Conservation (phyloP, 1,140 invertebrate species). For the Delia radicum region DNA sequence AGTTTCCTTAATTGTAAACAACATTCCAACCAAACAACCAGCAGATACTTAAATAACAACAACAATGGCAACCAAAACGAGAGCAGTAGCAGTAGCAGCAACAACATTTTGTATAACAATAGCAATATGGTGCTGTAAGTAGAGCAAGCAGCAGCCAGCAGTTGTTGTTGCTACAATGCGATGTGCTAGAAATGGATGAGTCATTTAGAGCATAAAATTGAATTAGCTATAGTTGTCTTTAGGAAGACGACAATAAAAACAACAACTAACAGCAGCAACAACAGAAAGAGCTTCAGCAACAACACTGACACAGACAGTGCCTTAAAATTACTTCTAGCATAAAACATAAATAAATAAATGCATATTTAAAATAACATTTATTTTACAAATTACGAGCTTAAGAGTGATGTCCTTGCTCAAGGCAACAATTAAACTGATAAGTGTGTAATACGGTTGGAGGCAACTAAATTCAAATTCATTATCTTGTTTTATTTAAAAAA, state of each 20-base stretch:
- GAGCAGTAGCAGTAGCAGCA: not conserved
- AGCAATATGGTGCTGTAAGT: not conserved
- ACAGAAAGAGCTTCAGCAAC: too few species aligned
- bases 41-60: not conserved
- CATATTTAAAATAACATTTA: constrained; percentile 43
- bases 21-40: constrained; percentile 9
- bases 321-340: not conserved
- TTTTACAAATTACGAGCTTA: constrained; percentile 13
- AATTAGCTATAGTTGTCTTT: constrained; percentile 9
- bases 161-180: not conserved
- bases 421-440: not conserved
- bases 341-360: constrained; percentile 35
- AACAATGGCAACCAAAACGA: not conserved
- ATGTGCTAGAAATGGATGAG: constrained; percentile 1
- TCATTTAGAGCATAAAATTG: constrained; percentile 18
- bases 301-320: not conserved
- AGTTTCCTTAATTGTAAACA: constrained; percentile 36
- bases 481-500: too few species aligned
- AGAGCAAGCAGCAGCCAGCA: not conserved
- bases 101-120: not conserved
- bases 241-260: too few species aligned
- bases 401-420: not conserved
- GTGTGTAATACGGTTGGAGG: not conserved
- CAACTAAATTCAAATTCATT: not conserved
- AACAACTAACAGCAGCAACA: not conserved